Percentiles rank a stretch among this genome's conserved stretches.
These are phyloP conservation scores for Tetheella fluctuosa DNA, from an alignment of 2,888 invertebrate species.

Conservation along the genomic window DNA sequence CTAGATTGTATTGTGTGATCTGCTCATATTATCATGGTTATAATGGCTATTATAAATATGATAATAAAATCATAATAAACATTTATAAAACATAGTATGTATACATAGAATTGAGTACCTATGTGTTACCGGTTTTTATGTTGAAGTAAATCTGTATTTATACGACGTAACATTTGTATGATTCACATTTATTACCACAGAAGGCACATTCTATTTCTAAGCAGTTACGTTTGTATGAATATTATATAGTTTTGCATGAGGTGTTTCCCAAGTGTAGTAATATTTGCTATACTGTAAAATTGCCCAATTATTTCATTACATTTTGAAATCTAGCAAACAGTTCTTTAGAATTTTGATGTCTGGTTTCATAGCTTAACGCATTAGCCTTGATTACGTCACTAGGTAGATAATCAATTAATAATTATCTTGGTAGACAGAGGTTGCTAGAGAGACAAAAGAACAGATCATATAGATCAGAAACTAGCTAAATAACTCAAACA, in stretches of 20 bases:
- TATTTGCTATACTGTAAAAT: constrained; percentile 1
- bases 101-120: no score
- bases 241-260: background rate
- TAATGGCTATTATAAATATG: background rate
- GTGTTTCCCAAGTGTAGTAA: background rate
- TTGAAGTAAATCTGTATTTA: background rate
- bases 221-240: background rate
- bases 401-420: background rate
- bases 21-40: no score
- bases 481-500: background rate
- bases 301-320: background rate
- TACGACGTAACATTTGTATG: background rate
- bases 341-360: background rate
- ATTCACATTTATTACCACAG: constrained; percentile 1
- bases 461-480: background rate
- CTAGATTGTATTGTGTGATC: background rate
- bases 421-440: no score
- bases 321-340: background rate
- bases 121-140: background rate
- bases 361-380: background rate
- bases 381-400: background rate
- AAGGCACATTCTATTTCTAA: constrained; percentile 2
- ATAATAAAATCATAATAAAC: no score
- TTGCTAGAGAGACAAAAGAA: background rate
- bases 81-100: no score